Base-by-base conservation (phyloP, 2,797 vertebrate genomes). In the Adelosebastes latens region DNA sequence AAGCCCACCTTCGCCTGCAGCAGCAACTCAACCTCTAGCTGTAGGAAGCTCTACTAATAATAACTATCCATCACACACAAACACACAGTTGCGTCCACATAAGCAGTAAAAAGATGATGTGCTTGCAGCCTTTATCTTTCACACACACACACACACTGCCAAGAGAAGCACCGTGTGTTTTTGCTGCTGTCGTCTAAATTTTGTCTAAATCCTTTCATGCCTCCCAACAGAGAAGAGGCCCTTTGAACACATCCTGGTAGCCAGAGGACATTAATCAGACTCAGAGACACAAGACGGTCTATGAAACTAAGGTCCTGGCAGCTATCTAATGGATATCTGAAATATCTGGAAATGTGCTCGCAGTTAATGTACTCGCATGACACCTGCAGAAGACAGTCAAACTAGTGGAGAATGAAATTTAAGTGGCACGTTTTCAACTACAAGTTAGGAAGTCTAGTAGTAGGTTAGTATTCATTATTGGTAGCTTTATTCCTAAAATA, bases 41-140 rank as follows among this genome's bases (percentile, higher is more conserved):
- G 34, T 42, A 22, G 36, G 71, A 81, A 62, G 64, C 59, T 64
- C 59, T 11, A 69, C 46, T 77, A 72, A 84, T 82, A 81, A 75
- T 69, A 76, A 84, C 59, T 68, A 76, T 60, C 56, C 56, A 72
- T 55, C 72, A 61, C 20, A 72, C 34, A 76, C 63, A 71, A 58
- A 72, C 49, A 53, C 46, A 14, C 18, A 66, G 74, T 60, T 56
- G 73, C 64, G 13, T 20, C 62, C 62, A 42, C 36, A 66, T 10
- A 22, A 49, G 60, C 79, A 62, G 25, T 60, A 74, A 74, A 1
- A 72, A 72, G n/a, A 70, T 22, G 34, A 64, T 46, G 65, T 42
- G 16, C 16, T 74, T 75, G 70, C 61, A 53, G 46, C 18, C 24
- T 73, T 12, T 62, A 22, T 22, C 20, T 22, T 34, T 55, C 55